Evolutionary conservation across 2,888 invertebrate species (phyloP).

Genomic region (Orthosia gothica): DNA sequence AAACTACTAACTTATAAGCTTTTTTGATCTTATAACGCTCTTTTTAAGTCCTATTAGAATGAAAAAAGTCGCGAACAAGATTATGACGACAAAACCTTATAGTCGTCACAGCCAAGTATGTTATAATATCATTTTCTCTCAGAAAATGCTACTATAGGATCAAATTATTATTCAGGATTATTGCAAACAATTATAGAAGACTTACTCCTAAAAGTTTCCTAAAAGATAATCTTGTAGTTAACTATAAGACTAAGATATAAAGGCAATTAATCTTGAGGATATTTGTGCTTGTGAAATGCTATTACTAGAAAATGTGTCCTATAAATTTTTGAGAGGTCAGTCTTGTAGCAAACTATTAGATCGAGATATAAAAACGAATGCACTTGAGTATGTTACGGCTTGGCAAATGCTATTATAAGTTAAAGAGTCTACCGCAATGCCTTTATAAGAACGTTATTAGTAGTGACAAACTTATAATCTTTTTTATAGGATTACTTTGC

Average conservation of each 20-base stretch:
- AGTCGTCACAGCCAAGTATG: not conserved
- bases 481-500: no score
- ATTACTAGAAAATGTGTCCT: constrained; percentile 4
- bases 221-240: constrained; percentile 5
- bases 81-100: no score
- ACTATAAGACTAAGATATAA: constrained; percentile 1
- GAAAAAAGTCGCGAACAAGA: not conserved
- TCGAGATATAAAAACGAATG: not conserved
- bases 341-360: constrained; percentile 19
- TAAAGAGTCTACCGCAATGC: no score
- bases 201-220: not conserved
- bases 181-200: not conserved
- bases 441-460: no score
- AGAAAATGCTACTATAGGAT: constrained; percentile 9
- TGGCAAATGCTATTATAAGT: constrained; percentile 10
- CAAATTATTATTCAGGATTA: not conserved
- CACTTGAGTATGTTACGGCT: constrained; percentile 1
- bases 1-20: not conserved
- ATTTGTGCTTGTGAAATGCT: constrained; percentile 5
- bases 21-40: not conserved
- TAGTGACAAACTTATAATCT: no score
- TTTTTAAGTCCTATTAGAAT: constrained; percentile 2
- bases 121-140: not conserved
- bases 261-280: constrained; percentile 5
- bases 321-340: not conserved